Conservation (phyloP, 2,888 invertebrate species). For the Sphaerophoria taeniata region DNA sequence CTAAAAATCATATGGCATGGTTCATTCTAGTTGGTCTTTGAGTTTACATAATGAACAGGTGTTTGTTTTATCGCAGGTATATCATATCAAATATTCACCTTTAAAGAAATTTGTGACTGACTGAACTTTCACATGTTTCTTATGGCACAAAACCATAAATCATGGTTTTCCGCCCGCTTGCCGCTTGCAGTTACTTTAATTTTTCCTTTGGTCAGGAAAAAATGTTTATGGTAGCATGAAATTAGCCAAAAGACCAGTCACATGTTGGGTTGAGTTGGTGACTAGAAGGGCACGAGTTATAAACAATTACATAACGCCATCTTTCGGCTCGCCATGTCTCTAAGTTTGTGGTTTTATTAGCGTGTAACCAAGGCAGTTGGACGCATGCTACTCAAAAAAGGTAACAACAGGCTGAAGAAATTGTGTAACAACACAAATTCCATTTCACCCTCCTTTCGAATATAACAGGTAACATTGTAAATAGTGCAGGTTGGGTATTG, state of each 20-base stretch:
- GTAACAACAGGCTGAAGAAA: slow-evolving; percentile 53
- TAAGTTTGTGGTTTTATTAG: slow-evolving; percentile 49
- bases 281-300: slow-evolving; percentile 68
- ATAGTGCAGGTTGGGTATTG: no score
- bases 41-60: slow-evolving; percentile 54
- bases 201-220: slow-evolving; percentile 9
- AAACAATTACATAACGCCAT: slow-evolving; percentile 66
- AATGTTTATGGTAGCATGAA: slow-evolving; percentile 38
- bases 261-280: slow-evolving; percentile 55
- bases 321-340: slow-evolving; percentile 52
- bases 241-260: slow-evolving; percentile 8
- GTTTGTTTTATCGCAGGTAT: slow-evolving; percentile 17
- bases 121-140: slow-evolving; percentile 54
- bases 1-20: no score
- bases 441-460: slow-evolving; percentile 56
- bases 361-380: slow-evolving; percentile 58
- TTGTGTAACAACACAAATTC: slow-evolving; percentile 63
- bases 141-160: slow-evolving; percentile 48
- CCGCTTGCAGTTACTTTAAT: slow-evolving; percentile 37
- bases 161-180: slow-evolving; percentile 23
- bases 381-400: slow-evolving; percentile 53
- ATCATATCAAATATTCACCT: slow-evolving; percentile 13
- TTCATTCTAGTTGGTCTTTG: no score
- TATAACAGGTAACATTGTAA: slow-evolving; percentile 27
- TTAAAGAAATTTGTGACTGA: slow-evolving; percentile 43